phyloP scores from a whole-genome alignment of 2,113 vertebrate species.

The Daphoenositta chrysoptera region DNA sequence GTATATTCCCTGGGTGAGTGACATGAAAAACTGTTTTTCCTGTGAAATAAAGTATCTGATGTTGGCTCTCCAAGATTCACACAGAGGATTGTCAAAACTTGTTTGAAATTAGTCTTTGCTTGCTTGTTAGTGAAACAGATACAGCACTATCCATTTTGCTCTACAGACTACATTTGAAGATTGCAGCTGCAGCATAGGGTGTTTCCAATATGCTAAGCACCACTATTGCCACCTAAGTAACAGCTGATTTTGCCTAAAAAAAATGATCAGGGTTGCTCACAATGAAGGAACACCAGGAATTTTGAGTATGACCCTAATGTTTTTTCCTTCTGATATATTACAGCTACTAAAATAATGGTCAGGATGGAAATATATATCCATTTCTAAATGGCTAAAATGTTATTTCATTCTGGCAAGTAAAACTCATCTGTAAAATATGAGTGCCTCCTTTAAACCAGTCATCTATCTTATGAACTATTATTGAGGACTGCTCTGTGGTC shows the following conservation, averaged over 20 bases:
- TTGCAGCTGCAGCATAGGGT: neutral
- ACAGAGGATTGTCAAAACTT: rapidly evolving
- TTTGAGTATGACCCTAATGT: rapidly evolving
- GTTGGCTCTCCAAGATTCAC: neutral
- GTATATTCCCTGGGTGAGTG: neutral
- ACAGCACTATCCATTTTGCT: neutral
- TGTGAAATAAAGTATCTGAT: neutral
- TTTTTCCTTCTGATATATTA: neutral
- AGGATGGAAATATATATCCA: neutral
- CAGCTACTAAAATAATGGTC: neutral
- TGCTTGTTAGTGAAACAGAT: neutral
- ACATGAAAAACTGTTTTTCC: neutral
- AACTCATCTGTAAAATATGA: rapidly evolving
- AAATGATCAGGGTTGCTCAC: neutral
- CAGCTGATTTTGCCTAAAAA: neutral
- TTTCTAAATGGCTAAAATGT: neutral
- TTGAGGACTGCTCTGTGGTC: neutral
- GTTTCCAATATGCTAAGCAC: neutral
- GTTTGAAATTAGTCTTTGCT: neutral
- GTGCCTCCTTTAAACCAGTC: neutral
- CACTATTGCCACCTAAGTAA: neutral
- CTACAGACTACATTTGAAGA: neutral
- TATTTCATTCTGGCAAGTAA: neutral
- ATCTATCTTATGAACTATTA: neutral
- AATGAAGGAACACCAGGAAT: neutral